Evolutionary conservation across 2,888 invertebrate genomes (phyloP).

Genomic region (Limnephilus lunatus): DNA sequence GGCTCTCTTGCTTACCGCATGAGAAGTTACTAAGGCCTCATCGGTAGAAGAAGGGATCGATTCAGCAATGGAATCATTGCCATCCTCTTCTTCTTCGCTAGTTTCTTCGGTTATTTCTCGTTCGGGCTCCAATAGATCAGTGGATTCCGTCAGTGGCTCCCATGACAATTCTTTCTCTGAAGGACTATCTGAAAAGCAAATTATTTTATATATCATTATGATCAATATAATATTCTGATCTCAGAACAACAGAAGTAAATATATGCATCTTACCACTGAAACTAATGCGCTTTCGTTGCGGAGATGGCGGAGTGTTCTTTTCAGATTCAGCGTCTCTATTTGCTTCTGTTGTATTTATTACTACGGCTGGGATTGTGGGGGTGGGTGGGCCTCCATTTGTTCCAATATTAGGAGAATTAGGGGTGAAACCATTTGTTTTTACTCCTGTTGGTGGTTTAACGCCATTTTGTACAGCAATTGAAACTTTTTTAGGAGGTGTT

Average conservation of each 20-base stretch:
- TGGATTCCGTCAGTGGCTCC: conserved; percentile 77
- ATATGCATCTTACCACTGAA: conserved; percentile 76
- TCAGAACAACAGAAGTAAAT: neutral
- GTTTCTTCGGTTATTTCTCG: conserved; percentile 71
- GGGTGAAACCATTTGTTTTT: conserved; percentile 59
- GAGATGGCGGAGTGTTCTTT: conserved; percentile 66
- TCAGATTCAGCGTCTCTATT: conserved; percentile 42
- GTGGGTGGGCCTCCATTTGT: neutral
- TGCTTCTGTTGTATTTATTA: conserved; percentile 51
- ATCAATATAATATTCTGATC: conserved; percentile 8
- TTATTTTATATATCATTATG: neutral
- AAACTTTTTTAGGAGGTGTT: conserved; percentile 68
- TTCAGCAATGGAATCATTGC: conserved; percentile 68
- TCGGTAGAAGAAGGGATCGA: conserved; percentile 41
- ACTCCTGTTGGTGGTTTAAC: conserved; percentile 59
- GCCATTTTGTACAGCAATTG: conserved; percentile 63
- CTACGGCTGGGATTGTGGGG: conserved; percentile 50
- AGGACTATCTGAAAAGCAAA: conserved; percentile 72
- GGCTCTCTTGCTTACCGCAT: conserved; percentile 76
- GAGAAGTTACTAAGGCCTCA: conserved; percentile 55
- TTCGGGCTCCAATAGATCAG: conserved; percentile 71
- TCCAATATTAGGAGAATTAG: conserved; percentile 26
- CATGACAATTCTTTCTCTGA: conserved; percentile 77
- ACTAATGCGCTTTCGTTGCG: conserved; percentile 75
- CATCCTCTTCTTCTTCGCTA: conserved; percentile 69